Conservation (phyloP, 2,888 invertebrate genomes). For the Boloria selene region DNA sequence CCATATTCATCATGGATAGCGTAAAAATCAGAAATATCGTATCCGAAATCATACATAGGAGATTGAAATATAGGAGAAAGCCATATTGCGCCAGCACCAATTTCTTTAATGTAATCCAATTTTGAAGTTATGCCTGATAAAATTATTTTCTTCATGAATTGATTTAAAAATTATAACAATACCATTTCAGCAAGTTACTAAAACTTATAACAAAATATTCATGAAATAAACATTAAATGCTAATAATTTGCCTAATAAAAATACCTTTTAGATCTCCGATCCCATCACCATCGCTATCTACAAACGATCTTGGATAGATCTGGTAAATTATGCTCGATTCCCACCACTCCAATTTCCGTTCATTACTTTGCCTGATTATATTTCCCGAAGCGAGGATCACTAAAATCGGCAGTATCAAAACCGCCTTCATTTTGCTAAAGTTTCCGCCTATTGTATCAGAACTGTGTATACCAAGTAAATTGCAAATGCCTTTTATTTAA, state of each 20-base stretch:
- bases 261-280: conserved; percentile 83
- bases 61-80: conserved; percentile 88
- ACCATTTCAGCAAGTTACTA: too few relatives aligned
- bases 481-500: conserved; percentile 12
- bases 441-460: conserved; percentile 11
- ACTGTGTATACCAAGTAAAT: conserved; percentile 20
- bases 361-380: conserved; percentile 45
- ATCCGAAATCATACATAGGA: conserved; percentile 91
- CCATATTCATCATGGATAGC: conserved; percentile 88
- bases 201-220: too few relatives aligned
- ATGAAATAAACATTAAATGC: neutral
- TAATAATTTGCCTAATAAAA: conserved; percentile 19
- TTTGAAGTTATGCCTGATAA: conserved; percentile 82
- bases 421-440: conserved; percentile 50
- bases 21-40: conserved; percentile 88
- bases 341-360: conserved; percentile 85
- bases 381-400: conserved; percentile 49
- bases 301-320: conserved; percentile 89
- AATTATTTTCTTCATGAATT: neutral
- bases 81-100: conserved; percentile 87
- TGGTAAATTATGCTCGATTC: conserved; percentile 89
- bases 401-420: conserved; percentile 53
- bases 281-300: conserved; percentile 89
- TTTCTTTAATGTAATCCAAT: conserved; percentile 84
- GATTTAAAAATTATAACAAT: too few relatives aligned